Evolutionary conservation across 2,113 vertebrate genomes (phyloP).

Genomic region (Hemichromis elongatus): DNA sequence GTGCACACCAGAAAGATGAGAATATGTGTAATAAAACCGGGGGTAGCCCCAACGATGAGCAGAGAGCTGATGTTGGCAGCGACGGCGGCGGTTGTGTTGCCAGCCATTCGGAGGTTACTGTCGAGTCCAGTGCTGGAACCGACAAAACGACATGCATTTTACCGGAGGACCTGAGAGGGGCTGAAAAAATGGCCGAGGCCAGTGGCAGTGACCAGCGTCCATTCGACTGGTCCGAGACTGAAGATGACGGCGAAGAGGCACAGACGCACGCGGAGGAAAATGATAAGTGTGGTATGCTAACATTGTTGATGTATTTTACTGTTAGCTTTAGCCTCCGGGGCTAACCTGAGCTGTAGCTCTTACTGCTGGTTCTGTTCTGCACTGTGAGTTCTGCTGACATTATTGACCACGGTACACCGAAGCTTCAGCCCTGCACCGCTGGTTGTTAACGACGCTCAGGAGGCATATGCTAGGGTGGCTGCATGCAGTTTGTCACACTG

Average conservation of each 20-base stretch:
- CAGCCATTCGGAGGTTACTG: slow-evolving; percentile 46
- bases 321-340: slow-evolving; percentile 32
- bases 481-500: background rate
- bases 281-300: slow-evolving; percentile 50
- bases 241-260: slow-evolving; percentile 19
- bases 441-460: background rate
- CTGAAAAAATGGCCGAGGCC: slow-evolving; percentile 40
- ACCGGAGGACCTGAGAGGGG: slow-evolving; percentile 16
- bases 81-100: slow-evolving; percentile 13
- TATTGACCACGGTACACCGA: background rate
- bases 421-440: background rate
- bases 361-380: background rate
- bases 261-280: background rate
- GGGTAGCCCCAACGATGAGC: background rate
- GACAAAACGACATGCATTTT: slow-evolving; percentile 40
- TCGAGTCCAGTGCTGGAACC: slow-evolving; percentile 39
- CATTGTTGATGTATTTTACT: slow-evolving; percentile 16
- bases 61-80: background rate
- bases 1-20: background rate
- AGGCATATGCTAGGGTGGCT: background rate
- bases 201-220: background rate
- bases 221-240: slow-evolving; percentile 54
- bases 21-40: background rate
- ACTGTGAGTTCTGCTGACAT: background rate
- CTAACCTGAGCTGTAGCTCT: slow-evolving; percentile 1